Percentiles rank a stretch among this genome's conserved stretches.
Evolutionary conservation across 2,113 vertebrate genomes (phyloP).

Genomic region (zebrafish (Danio rerio)): GRCz12tu NC_133200.1:34656001-34656500

Average conservation of each 20-base stretch:
- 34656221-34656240: constrained; percentile 44
- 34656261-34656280: constrained; percentile 30
- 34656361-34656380: constrained; percentile 47
- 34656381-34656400: constrained; percentile 57
- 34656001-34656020: no score
- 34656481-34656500: constrained; percentile 16
- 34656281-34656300: constrained; percentile 4
- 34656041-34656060: neutral
- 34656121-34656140: neutral
- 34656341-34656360: constrained; percentile 53
- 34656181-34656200: neutral
- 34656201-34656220: neutral
- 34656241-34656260: constrained; percentile 38
- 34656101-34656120: neutral
- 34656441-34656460: constrained; percentile 63
- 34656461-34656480: constrained; percentile 64
- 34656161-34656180: neutral
- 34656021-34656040: no score
- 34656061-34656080: neutral
- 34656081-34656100: neutral
- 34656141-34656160: neutral
- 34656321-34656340: constrained; percentile 43
- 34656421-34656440: constrained; percentile 56
- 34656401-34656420: constrained; percentile 63
- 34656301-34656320: constrained; percentile 46